These are phyloP conservation scores for Palythoa caribaeorum DNA, from an alignment of 92 coral and sea anemone genomes.

Conservation along the genomic window DNA sequence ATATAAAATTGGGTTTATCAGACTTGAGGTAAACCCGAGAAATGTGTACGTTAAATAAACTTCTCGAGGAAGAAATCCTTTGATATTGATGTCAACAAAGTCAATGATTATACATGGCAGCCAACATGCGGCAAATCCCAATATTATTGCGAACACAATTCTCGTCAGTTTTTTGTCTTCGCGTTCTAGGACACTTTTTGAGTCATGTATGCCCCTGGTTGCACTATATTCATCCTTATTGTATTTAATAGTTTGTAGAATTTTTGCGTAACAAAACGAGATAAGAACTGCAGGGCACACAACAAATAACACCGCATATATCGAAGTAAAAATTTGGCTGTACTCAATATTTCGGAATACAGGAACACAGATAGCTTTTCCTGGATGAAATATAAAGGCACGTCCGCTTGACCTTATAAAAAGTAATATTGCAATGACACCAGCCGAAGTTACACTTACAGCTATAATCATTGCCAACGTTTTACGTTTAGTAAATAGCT, in stretches of 20 bases:
- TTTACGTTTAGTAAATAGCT: slow-evolving; percentile 66
- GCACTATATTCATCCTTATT: slow-evolving; percentile 75
- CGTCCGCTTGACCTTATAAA: slow-evolving; percentile 40
- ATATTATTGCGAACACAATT: slow-evolving; percentile 75
- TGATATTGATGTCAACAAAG: slow-evolving; percentile 62
- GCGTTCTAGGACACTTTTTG: slow-evolving; percentile 71
- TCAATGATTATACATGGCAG: slow-evolving; percentile 82
- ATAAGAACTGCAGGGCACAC: slow-evolving; percentile 70
- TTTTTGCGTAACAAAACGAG: slow-evolving; percentile 69
- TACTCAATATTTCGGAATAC: slow-evolving; percentile 50
- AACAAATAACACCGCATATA: slow-evolving; percentile 73
- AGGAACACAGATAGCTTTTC: slow-evolving; percentile 85
- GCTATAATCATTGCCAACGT: slow-evolving; percentile 67
- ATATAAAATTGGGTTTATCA: slow-evolving; percentile 81
- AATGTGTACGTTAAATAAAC: slow-evolving; percentile 79
- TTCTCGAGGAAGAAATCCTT: slow-evolving; percentile 71
- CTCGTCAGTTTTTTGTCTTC: slow-evolving; percentile 83
- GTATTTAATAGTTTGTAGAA: slow-evolving; percentile 70
- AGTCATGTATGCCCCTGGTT: slow-evolving; percentile 71
- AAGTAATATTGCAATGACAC: slow-evolving; percentile 67
- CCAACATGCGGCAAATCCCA: slow-evolving; percentile 87
- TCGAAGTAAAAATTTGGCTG: slow-evolving; percentile 61
- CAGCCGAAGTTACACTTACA: slow-evolving; percentile 60
- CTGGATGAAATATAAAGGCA: slow-evolving; percentile 79
- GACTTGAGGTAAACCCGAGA: slow-evolving; percentile 75